Base-by-base conservation (phyloP, 2,888 invertebrate genomes). In the Strigamia crassipes region DNA sequence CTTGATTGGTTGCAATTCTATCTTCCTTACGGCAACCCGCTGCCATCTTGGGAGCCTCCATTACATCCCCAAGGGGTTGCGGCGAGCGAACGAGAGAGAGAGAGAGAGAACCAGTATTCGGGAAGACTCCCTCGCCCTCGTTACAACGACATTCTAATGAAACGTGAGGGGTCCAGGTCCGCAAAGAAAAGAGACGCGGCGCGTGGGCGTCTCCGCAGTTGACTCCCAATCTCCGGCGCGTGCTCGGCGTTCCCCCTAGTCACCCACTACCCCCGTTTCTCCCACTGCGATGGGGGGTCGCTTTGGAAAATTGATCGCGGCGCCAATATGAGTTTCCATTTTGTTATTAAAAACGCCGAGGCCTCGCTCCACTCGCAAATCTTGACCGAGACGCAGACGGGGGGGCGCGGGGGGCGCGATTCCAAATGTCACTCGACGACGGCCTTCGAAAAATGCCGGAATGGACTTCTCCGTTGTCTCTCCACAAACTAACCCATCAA, bases 281-380 rank as follows among this genome's bases (percentile, higher is more conserved):
- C 66, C 66, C 66, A 23, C 66, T 66, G 27, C 42, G 78, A 21
- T 18, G 38, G 78, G 31, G 18, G 78, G 78, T n/a, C 21, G 41
- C 41, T 42, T 78, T 38, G 78, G 78, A 78, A 78, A 78, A 78
- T 78, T 78, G 78, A 78, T 78, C 78, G 78, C 78, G 42, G 80
- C 27, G 80, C 80, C 80, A 80, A 80, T 80, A 80, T 80, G 42
- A 80, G 80, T 46, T 80, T 80, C 80, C 42, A 80, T 80, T 51
- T 80, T 80, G 51, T 80, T 80, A 80, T 80, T 80, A 80, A 80
- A 80, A 78, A 51, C 51, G 80, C 46, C 80, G 80, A 51, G 80
- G 80, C 51, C 46, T 38, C 78, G 66, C 66, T 66, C 66, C 66
- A 66, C 41, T 78, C 78, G 42, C 78, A 78, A 78, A 78, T 78